Base-by-base conservation (phyloP, 1,140 invertebrate genomes). In the Babylonia areolata region DNA sequence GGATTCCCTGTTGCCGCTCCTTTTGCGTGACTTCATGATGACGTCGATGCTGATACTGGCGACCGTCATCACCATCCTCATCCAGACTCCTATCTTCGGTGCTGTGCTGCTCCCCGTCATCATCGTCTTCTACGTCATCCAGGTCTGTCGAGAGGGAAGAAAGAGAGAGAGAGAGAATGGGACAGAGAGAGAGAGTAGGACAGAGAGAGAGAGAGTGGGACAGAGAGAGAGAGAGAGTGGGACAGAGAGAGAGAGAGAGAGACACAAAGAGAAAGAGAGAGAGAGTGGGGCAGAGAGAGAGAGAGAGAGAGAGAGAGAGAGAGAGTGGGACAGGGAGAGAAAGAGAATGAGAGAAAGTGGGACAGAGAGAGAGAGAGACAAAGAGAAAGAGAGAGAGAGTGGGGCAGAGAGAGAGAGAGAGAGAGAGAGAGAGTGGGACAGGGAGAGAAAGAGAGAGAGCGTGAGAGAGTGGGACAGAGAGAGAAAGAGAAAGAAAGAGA, bases 31-130 rank as follows among this genome's bases (percentile, higher is more conserved):
- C 31, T 93, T 89, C 81, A 82, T 94, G 15, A 85, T 85, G 46
- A 89, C 87, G 3, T 85, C 92, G 71, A 96, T 96, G 91, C 94
- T 97, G 96, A 97, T 98, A 15, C 92, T 98, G 86, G 97, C 97
- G 46, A 98, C 98, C 11, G 94, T 99, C 85, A 95, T 98, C 92
- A 85, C 94, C n/a, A 89, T 91, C 17, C 64, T 92, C 64, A 93
- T 94, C 81, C 93, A 95, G 81, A 96, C 95, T 6, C 95, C 95
- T 20, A 89, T 95, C 1, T 96, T 96, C 89, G 88, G 94, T 1
- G 86, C 85, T 35, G 88, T 88, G 31, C 64, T 88, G 1, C 20
- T 90, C 3, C 89, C 89, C 1, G 35, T 90, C 35, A 58, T 82
- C 20, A 42, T 90, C 23, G 9, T 89, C 37, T 90, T 86, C 69